A percentile compares a stretch with the other conserved stretches of the same genome.
phyloP scores from a whole-genome alignment of 2,888 invertebrate genomes.

The Tenthredo notha region DNA sequence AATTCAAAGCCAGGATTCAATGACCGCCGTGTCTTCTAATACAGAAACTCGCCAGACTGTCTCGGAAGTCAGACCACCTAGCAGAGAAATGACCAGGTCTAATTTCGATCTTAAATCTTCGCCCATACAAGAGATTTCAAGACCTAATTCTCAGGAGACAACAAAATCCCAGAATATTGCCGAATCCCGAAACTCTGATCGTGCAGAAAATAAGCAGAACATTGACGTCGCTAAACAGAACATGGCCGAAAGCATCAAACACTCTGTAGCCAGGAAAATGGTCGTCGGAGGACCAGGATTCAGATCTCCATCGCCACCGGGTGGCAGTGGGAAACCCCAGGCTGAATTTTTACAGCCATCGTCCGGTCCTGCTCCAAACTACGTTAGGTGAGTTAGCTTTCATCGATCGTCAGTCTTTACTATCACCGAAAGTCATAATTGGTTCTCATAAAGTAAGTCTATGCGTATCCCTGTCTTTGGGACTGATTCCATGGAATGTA shows the following conservation, averaged over 20 bases:
- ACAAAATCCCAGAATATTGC: slow-evolving; percentile 46
- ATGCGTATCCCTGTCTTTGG: slow-evolving; percentile 11
- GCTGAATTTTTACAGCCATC: slow-evolving; percentile 78
- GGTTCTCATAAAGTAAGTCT: background rate
- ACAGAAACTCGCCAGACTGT: slow-evolving; percentile 41
- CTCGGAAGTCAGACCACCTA: slow-evolving; percentile 62
- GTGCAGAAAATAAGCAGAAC: slow-evolving; percentile 73
- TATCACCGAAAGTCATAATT: background rate
- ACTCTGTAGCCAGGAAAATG: slow-evolving; percentile 81
- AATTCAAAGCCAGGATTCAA: slow-evolving; percentile 61
- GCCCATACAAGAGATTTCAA: slow-evolving; percentile 58
- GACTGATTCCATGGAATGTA: slow-evolving; percentile 57
- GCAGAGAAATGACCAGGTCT: slow-evolving; percentile 59
- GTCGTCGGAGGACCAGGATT: slow-evolving; percentile 84
- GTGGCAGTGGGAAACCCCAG: slow-evolving; percentile 79
- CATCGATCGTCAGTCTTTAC: background rate
- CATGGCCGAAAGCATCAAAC: slow-evolving; percentile 79
- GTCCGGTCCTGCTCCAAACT: slow-evolving; percentile 75
- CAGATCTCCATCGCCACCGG: slow-evolving; percentile 80
- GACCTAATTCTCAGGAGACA: slow-evolving; percentile 54
- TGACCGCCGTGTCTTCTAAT: slow-evolving; percentile 58
- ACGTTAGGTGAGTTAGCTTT: slow-evolving; percentile 63
- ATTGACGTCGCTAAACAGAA: slow-evolving; percentile 82
- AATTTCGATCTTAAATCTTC: slow-evolving; percentile 64
- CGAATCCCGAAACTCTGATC: slow-evolving; percentile 65